Percentiles rank a stretch among this genome's conserved stretches.
These are phyloP conservation scores for Rhinichthys klamathensis DNA, from an alignment of 2,113 vertebrate species.

Conservation along the genomic window DNA sequence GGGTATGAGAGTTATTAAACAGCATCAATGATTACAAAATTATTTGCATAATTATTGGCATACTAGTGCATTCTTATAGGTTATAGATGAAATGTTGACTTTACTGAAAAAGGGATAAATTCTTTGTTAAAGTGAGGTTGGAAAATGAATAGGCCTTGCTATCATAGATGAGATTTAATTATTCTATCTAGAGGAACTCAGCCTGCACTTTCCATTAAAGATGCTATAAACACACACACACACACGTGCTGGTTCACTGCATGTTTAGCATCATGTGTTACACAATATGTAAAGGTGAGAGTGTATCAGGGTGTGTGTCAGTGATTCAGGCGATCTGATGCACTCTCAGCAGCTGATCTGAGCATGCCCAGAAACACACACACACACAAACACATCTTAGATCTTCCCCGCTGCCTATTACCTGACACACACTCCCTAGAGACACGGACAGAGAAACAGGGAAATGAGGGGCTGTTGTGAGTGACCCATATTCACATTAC, in stretches of 20 bases:
- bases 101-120: neutral
- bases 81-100: neutral
- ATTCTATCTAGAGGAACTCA: neutral
- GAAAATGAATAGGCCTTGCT: neutral
- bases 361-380: constrained; percentile 37
- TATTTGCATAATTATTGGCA: neutral
- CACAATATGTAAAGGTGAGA: constrained; percentile 18
- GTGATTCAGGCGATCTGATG: constrained; percentile 34
- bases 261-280: constrained; percentile 3
- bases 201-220: neutral
- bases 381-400: neutral
- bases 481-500: constrained; percentile 35
- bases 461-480: neutral
- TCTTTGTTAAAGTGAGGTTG: neutral
- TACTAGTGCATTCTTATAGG: neutral
- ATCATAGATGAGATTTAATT: neutral
- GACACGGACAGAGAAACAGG: constrained; percentile 35
- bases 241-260: neutral
- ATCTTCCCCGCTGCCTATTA: constrained; percentile 14
- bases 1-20: neutral
- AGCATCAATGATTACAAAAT: neutral
- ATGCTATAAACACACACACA: neutral
- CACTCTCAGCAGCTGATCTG: constrained; percentile 42
- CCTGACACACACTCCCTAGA: constrained; percentile 47
- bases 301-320: constrained; percentile 18